A percentile compares a stretch with the other conserved stretches of the same genome.
Conservation (phyloP, 2,888 invertebrate genomes). For the Poecilus cupreus region DNA sequence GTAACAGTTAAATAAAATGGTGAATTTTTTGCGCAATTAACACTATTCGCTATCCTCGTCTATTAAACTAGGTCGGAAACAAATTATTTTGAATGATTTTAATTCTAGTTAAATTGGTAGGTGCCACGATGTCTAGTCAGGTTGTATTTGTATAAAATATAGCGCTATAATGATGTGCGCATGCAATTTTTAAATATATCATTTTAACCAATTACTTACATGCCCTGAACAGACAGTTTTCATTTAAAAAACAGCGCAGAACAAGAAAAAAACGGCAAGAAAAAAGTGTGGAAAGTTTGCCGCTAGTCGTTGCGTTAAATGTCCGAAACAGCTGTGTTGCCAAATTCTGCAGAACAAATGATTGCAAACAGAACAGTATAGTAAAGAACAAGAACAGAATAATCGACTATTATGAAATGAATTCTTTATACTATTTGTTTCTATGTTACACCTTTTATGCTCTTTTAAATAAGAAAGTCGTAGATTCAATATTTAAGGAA, state of each 20-base stretch:
- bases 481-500: no score
- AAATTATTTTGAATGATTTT: slow-evolving; percentile 10
- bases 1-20: slow-evolving; percentile 33
- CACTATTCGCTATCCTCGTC: slow-evolving; percentile 2
- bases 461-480: no score
- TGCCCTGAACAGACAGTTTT: not conserved
- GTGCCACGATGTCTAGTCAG: slow-evolving; percentile 18
- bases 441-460: no score
- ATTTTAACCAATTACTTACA: slow-evolving; percentile 27
- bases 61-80: slow-evolving; percentile 13
- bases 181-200: slow-evolving; percentile 40
- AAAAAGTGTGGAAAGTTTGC: not conserved
- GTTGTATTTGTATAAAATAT: slow-evolving; percentile 33
- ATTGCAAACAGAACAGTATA: no score
- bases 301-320: not conserved
- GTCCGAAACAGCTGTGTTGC: not conserved
- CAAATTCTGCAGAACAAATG: no score
- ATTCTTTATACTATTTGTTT: no score
- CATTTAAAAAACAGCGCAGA: not conserved
- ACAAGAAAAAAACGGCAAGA: not conserved
- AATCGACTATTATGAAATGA: no score
- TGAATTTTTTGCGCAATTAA: slow-evolving; percentile 27
- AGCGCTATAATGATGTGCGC: not conserved
- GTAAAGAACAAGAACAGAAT: no score
- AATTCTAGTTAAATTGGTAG: slow-evolving; percentile 11